phyloP scores from a whole-genome alignment of 1,140 invertebrate species.

The Lasioglossum baleicum region DNA sequence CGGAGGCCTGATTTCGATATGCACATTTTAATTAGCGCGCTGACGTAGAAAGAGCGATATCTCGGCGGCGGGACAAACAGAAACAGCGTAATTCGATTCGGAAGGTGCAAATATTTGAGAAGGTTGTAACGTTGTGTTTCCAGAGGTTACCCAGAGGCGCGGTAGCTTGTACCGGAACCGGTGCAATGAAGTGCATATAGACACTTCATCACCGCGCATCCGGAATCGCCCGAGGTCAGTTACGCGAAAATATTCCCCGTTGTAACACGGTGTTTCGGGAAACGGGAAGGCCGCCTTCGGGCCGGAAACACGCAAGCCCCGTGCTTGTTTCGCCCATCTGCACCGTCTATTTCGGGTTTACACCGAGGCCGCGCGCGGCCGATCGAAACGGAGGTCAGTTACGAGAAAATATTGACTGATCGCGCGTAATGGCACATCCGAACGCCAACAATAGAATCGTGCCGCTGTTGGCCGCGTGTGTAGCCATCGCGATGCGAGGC shows the following conservation, averaged over 20 bases:
- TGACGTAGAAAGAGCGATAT: background rate
- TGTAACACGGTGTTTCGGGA: conserved; percentile 32
- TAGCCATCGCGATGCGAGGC: background rate
- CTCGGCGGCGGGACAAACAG: conserved; percentile 38
- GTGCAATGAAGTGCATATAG: conserved; percentile 40
- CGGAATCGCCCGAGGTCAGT: conserved; percentile 56
- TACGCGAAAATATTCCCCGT: conserved; percentile 53
- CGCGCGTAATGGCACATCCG: conserved; percentile 55
- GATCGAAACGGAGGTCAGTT: conserved; percentile 60
- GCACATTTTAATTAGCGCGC: conserved; percentile 54
- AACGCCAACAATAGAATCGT: conserved; percentile 51
- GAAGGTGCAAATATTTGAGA: conserved; percentile 60
- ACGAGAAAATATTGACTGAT: conserved; percentile 66
- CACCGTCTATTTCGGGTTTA: background rate
- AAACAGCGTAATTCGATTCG: conserved; percentile 61
- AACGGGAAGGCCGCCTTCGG: conserved; percentile 23
- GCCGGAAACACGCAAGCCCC: too few relatives aligned
- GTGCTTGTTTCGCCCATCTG: background rate
- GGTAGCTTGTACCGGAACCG: conserved; percentile 33
- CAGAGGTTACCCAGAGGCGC: conserved; percentile 34
- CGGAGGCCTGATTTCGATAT: conserved; percentile 30
- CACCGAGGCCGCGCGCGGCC: background rate
- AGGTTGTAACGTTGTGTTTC: conserved; percentile 52
- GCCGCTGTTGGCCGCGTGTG: too few relatives aligned
- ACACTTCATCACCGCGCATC: conserved; percentile 38